Percentiles rank a stretch among this genome's conserved stretches.
These are phyloP conservation scores for Hippocampus comes DNA, from an alignment of 2,113 vertebrate genomes.

Conservation along the genomic window DNA sequence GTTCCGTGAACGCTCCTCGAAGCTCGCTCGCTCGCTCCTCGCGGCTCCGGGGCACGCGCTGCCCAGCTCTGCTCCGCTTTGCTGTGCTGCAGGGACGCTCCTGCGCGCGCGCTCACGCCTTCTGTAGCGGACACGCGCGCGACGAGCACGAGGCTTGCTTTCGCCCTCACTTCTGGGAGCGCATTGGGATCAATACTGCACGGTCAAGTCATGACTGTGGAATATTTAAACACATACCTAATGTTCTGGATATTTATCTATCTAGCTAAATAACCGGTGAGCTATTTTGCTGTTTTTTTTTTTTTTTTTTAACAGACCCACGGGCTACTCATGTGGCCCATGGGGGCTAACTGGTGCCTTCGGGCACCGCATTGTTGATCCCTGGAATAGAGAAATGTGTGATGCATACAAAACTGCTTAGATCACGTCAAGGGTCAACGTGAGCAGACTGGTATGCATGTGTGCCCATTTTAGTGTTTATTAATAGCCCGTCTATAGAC, in stretches of 20 bases:
- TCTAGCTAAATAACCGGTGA: too few species aligned
- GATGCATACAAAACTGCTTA: too few species aligned
- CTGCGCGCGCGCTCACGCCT: conserved; percentile 42
- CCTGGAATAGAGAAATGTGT: too few species aligned
- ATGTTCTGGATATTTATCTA: background rate
- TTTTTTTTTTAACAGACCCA: too few species aligned
- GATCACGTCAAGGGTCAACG: background rate
- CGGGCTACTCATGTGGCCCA: too few species aligned
- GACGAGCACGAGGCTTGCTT: conserved; percentile 9
- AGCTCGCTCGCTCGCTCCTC: conserved; percentile 40
- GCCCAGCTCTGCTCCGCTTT: conserved; percentile 49
- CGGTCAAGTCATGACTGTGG: background rate
- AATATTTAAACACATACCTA: background rate
- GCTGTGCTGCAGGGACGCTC: conserved; percentile 54
- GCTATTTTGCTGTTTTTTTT: too few species aligned
- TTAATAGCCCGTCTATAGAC: conserved; percentile 6
- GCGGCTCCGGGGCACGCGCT: conserved; percentile 58
- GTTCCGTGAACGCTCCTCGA: conserved; percentile 49
- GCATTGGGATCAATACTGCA: conserved; percentile 3
- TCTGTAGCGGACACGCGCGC: conserved; percentile 7
- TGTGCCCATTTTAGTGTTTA: conserved; percentile 10
- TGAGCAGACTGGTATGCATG: background rate
- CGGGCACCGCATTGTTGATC: too few species aligned
- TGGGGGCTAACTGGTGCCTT: too few species aligned
- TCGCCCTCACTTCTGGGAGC: background rate